Conservation (phyloP, 1,140 invertebrate genomes). For the Leptestheria dahalacensis region DNA sequence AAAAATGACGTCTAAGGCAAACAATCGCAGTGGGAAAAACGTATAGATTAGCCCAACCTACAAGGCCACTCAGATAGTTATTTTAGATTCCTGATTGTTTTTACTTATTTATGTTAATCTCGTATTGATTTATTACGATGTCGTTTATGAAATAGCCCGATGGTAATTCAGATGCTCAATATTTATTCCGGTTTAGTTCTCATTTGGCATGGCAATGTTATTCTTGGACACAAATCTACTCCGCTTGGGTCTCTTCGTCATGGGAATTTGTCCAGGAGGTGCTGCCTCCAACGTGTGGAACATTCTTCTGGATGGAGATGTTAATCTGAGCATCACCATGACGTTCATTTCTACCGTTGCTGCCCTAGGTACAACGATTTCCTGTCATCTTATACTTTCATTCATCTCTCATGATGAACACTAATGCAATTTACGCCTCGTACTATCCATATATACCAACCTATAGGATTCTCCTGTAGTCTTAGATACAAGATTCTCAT, state of each 20-base stretch:
- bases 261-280: constrained; percentile 76
- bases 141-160: too few species aligned
- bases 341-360: constrained; percentile 71
- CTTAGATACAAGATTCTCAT: not conserved
- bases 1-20: too few species aligned
- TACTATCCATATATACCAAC: not conserved
- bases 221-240: constrained; percentile 27
- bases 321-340: constrained; percentile 82
- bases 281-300: constrained; percentile 93
- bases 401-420: too few species aligned
- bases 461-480: not conserved
- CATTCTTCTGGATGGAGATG: constrained; percentile 67
- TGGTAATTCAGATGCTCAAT: too few species aligned
- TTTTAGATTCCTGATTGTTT: too few species aligned
- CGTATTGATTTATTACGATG: too few species aligned
- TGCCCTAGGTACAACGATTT: constrained; percentile 48
- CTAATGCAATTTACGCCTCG: too few species aligned
- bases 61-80: too few species aligned
- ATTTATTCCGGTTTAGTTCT: constrained; percentile 10
- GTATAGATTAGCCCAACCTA: too few species aligned
- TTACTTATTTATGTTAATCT: not conserved
- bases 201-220: constrained; percentile 10
- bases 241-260: constrained; percentile 77
- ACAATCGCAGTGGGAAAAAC: too few species aligned
- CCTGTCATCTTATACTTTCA: too few species aligned